Evolutionary conservation across 2,797 vertebrate genomes (phyloP), one percentile per base, ranked within the genome.

Genomic region (Paedocypris micromegethes): DNA sequence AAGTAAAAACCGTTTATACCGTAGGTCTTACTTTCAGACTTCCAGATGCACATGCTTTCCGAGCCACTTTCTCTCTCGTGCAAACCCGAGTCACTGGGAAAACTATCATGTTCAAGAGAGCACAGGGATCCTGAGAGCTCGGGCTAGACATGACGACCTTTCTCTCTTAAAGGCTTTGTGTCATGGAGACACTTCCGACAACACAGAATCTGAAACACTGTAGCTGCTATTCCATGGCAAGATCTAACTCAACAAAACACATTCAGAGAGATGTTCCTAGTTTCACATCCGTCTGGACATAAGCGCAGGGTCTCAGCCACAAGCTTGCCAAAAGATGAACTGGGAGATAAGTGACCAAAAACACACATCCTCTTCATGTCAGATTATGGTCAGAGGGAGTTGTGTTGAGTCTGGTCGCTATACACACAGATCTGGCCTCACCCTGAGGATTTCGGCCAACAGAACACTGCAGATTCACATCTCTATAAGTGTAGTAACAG

Each of bases 31-130:
- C 39, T 46, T 44, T 58, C 43, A 58, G 37, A 75, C 43, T 48
- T 63, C 46, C 64, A 23, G 23, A 23, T 23, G 23, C 23, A 51
- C 9, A 51, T 47, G 57, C 37, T 43, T 59, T 48, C 50, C 23
- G 45, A 64, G 9, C 39, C 23, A 6, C 66, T 58, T 55, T 55
- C 51, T 51, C 54, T 59, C 50, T 54, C 7, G 73, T 48, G 63
- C 42, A 6, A 43, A 4, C 5, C 5, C 39, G 64, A 42, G 49
- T 72, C 55, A 53, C 78, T 79, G 78, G 45, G 68, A 77, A 72
- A 79, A 55, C 60, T 64, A 77, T 77, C 73, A 75, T 61, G 68
- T 73, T 76, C 70, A 73, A 73, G 66, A 68, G 68, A 71, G 73
- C 65, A 55, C 58, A 43, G 75, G 72, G 73, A 72, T 60, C 61